These are phyloP conservation scores for Podarcis siculus DNA, from an alignment of 2,797 vertebrate genomes.

Conservation along the genomic window DNA sequence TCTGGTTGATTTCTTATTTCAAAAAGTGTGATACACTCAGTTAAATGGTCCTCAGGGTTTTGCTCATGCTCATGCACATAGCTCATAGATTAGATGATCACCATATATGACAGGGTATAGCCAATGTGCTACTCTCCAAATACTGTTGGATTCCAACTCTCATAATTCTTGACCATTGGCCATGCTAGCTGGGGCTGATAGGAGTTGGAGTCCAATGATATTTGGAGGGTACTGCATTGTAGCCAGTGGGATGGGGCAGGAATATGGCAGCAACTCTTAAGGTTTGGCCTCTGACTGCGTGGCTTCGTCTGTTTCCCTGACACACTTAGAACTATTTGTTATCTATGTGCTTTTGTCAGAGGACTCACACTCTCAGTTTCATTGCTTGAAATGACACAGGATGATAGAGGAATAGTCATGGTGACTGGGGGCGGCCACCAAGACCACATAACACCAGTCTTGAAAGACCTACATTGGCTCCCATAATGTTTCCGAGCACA, in stretches of 20 bases:
- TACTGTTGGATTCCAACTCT: too few species aligned
- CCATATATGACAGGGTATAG: neutral
- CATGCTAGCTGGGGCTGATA: too few species aligned
- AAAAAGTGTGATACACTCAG: neutral
- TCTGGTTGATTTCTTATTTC: neutral
- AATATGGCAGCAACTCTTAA: neutral
- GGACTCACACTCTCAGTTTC: neutral
- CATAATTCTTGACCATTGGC: too few species aligned
- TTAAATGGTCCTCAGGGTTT: neutral
- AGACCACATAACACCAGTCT: too few species aligned
- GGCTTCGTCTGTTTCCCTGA: neutral
- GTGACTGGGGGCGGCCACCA: too few species aligned
- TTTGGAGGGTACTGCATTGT: too few species aligned
- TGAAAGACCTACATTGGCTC: too few species aligned
- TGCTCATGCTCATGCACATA: neutral
- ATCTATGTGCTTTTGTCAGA: neutral
- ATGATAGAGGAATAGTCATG: too few species aligned
- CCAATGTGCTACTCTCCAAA: too few species aligned
- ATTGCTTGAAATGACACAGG: neutral
- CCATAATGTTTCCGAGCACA: too few species aligned
- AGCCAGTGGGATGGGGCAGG: neutral
- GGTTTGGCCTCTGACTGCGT: neutral
- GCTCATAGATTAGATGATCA: neutral
- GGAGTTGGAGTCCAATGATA: too few species aligned
- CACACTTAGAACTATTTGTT: neutral